A percentile compares a stretch with the other conserved stretches of the same genome.
phyloP scores from a whole-genome alignment of 2,888 invertebrate genomes.

The Tetragonula carbonaria region DNA sequence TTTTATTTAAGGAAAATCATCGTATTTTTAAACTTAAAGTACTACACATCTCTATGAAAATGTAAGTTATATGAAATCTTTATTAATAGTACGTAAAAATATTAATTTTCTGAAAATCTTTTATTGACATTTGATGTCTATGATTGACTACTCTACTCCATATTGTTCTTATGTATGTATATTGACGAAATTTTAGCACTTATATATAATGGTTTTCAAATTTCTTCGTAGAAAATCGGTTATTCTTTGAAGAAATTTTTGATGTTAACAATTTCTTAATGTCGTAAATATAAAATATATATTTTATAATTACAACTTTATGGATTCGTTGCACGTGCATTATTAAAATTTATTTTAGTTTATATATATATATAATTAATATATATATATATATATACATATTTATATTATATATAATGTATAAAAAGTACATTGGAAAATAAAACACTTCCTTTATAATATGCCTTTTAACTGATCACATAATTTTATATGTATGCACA shows the following conservation, averaged over 20 bases:
- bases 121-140: conserved; percentile 41
- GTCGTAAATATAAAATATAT: not conserved
- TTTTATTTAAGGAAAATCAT: conserved; percentile 19
- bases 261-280: not conserved
- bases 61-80: conserved; percentile 56
- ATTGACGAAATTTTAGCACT: conserved; percentile 28
- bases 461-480: not conserved
- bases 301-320: conserved; percentile 18
- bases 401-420: not conserved
- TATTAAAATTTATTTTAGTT: conserved; percentile 11
- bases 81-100: conserved; percentile 1
- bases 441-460: not conserved
- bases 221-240: not conserved
- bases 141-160: conserved; percentile 52
- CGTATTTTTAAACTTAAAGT: conserved; percentile 8
- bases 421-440: not conserved
- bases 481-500: not conserved
- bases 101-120: conserved; percentile 27
- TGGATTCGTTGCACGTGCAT: conserved; percentile 1
- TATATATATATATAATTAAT: not conserved
- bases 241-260: not conserved
- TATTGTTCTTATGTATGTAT: conserved; percentile 47
- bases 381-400: not conserved
- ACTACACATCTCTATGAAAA: conserved; percentile 20
- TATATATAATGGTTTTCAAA: not conserved